Percentiles rank a stretch among this genome's conserved stretches.
phyloP scores from a whole-genome alignment of 2,113 vertebrate species.

The Oreochromis tanganicae region DNA sequence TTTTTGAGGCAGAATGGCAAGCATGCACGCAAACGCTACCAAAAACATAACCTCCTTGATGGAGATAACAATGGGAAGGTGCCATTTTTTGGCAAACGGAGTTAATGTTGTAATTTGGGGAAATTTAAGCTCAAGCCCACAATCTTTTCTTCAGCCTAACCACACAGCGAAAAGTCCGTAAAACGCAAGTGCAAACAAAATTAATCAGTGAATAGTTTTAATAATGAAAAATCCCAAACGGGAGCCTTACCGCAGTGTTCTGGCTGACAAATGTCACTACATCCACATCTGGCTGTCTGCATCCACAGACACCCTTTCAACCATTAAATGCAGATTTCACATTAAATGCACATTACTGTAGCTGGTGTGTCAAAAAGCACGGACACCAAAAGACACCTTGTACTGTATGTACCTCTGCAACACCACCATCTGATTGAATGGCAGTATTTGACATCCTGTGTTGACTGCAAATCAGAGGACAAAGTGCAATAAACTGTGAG shows the following conservation, averaged over 20 bases:
- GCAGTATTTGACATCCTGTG: background rate
- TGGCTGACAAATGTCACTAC: background rate
- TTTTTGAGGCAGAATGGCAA: background rate
- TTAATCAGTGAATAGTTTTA: background rate
- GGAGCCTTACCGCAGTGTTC: background rate
- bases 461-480: background rate
- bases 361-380: background rate
- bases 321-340: background rate
- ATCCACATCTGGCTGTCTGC: background rate
- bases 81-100: background rate
- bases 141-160: background rate
- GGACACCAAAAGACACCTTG: background rate
- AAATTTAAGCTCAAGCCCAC: background rate
- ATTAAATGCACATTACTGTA: background rate
- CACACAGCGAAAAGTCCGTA: rapidly evolving
- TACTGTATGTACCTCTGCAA: background rate
- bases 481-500: background rate
- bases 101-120: background rate
- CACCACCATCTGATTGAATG: background rate
- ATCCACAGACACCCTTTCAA: background rate
- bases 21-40: rapidly evolving
- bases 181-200: background rate
- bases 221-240: background rate
- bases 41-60: background rate
- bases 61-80: background rate